Evolutionary conservation across 92 coral and sea anemone genomes (phyloP).

Genomic region (Zoanthus sociatus): DNA sequence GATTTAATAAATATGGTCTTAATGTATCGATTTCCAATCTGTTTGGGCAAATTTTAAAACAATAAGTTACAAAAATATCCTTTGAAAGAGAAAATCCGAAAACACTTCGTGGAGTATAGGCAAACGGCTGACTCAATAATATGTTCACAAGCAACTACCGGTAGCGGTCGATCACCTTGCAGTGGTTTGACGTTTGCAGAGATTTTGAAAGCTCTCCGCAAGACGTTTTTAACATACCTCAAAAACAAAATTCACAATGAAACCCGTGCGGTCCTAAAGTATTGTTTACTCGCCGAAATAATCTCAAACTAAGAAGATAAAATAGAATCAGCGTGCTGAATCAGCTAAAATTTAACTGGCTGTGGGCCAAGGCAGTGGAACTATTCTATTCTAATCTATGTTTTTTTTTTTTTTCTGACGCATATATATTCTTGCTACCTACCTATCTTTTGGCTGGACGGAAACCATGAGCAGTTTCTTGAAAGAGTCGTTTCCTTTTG

Average conservation of each 20-base stretch:
- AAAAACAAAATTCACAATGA: background rate
- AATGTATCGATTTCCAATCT: too few relatives aligned
- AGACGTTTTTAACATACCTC: background rate
- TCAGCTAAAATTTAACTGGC: background rate
- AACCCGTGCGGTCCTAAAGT: too few relatives aligned
- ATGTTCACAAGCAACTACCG: constrained; percentile 6
- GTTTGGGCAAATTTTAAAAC: too few relatives aligned
- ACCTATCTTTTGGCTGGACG: constrained; percentile 85
- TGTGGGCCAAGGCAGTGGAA: background rate
- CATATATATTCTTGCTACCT: constrained; percentile 46
- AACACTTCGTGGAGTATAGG: too few relatives aligned
- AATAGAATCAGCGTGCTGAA: background rate
- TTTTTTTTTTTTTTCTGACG: background rate
- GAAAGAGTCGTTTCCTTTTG: constrained; percentile 46
- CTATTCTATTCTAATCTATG: background rate
- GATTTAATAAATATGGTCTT: too few relatives aligned
- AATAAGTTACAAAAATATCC: too few relatives aligned
- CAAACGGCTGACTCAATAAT: too few relatives aligned
- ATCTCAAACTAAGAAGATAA: background rate
- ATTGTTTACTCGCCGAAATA: background rate
- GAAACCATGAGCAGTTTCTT: constrained; percentile 79
- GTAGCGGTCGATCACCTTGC: background rate
- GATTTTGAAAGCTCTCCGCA: background rate
- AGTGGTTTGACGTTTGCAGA: too few relatives aligned
- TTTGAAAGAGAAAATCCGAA: too few relatives aligned